phyloP scores from a whole-genome alignment of 2,888 invertebrate genomes.

The Drosophila fulvimacula region DNA sequence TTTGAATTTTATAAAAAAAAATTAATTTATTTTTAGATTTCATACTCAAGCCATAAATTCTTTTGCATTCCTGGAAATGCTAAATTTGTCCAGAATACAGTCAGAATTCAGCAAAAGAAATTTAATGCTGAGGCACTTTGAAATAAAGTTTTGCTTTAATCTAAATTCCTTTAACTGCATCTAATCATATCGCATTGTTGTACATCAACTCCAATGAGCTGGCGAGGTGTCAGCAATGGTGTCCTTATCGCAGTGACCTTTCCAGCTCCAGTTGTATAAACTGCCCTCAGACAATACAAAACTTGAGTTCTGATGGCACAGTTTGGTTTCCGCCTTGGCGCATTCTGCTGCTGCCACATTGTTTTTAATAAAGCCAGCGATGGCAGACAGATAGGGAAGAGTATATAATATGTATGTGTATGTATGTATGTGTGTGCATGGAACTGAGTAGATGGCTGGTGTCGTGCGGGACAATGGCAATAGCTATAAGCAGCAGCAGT shows the following conservation, averaged over 20 bases:
- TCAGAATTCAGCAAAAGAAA: neutral
- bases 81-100: neutral
- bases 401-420: neutral
- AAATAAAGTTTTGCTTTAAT: neutral
- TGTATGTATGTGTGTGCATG: neutral
- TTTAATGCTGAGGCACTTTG: neutral
- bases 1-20: too few species aligned
- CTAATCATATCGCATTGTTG: neutral
- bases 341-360: constrained; percentile 55
- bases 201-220: neutral
- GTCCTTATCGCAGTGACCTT: constrained; percentile 18
- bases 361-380: constrained; percentile 59
- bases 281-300: constrained; percentile 33
- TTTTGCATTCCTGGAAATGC: neutral
- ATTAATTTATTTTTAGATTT: too few species aligned
- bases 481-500: constrained; percentile 18
- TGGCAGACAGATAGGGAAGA: constrained; percentile 19
- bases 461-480: constrained; percentile 59
- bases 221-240: constrained; percentile 5
- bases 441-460: constrained; percentile 58
- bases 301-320: constrained; percentile 40
- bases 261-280: constrained; percentile 14
- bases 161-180: neutral
- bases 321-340: constrained; percentile 57
- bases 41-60: too few species aligned